A percentile compares a stretch with the other conserved stretches of the same genome.
phyloP scores from a whole-genome alignment of 1,140 invertebrate genomes.

The Sarcophaga bullata region DNA sequence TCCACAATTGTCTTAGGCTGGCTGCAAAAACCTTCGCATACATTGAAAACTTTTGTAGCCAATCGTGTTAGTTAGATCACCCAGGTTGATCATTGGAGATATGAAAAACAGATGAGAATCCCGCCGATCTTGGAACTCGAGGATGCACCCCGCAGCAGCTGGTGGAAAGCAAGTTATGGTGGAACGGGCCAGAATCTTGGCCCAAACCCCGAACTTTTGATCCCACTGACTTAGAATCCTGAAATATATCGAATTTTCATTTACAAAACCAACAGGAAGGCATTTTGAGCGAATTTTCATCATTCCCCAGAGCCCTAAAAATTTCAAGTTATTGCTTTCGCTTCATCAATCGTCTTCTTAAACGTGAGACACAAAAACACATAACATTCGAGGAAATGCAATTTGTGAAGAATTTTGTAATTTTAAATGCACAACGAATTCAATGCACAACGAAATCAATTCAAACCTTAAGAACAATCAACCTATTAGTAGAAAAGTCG shows the following conservation, averaged over 20 bases:
- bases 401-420: not conserved
- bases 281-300: not conserved
- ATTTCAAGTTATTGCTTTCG: not conserved
- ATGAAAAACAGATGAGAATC: constrained; percentile 49
- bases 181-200: not conserved
- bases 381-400: not conserved
- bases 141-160: constrained; percentile 42
- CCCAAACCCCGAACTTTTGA: not conserved
- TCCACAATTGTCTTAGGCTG: not conserved
- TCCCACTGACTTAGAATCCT: not conserved
- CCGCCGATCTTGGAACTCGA: too few relatives aligned
- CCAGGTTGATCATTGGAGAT: not conserved
- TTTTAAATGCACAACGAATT: not conserved
- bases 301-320: not conserved
- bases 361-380: not conserved
- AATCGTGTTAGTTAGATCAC: not conserved
- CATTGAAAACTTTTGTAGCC: not conserved
- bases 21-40: not conserved
- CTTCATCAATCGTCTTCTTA: not conserved
- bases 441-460: too few relatives aligned
- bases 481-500: not conserved
- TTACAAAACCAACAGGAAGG: too few relatives aligned
- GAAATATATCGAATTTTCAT: not conserved
- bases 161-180: not conserved
- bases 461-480: not conserved